These are phyloP conservation scores for Sclerodermus sp. DNA, from an alignment of 2,888 invertebrate genomes.

Conservation along the genomic window DNA sequence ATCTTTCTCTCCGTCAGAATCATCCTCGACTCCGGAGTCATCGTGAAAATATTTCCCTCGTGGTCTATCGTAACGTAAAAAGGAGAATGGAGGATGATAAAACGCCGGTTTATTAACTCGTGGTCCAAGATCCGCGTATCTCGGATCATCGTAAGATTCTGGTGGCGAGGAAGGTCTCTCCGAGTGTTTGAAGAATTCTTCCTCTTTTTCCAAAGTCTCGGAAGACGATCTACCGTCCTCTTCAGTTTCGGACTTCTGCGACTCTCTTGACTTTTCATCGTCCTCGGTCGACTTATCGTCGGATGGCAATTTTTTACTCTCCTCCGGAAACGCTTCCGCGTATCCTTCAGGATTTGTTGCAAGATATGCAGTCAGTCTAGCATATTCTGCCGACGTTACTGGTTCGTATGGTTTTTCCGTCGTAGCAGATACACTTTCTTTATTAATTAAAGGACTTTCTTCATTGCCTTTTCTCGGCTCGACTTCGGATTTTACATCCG, in stretches of 20 bases:
- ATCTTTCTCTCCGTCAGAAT: slow-evolving; percentile 14
- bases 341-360: slow-evolving; percentile 32
- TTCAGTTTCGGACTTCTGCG: slow-evolving; percentile 11
- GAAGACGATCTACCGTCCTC: slow-evolving; percentile 6
- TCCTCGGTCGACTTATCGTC: slow-evolving; percentile 1
- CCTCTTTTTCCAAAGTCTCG: slow-evolving; percentile 11
- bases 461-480: slow-evolving; percentile 5
- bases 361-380: slow-evolving; percentile 37
- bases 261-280: slow-evolving; percentile 10
- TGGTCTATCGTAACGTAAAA: slow-evolving; percentile 23
- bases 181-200: slow-evolving; percentile 10
- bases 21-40: slow-evolving; percentile 13
- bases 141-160: slow-evolving; percentile 45
- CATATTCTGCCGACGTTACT: slow-evolving; percentile 12
- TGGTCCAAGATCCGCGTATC: slow-evolving; percentile 42
- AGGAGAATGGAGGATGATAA: slow-evolving; percentile 42
- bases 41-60: slow-evolving; percentile 11
- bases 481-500: no score
- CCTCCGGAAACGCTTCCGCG: slow-evolving; percentile 21
- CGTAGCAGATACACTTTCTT: slow-evolving; percentile 16
- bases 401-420: not conserved
- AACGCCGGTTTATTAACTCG: slow-evolving; percentile 47
- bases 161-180: slow-evolving; percentile 44
- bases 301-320: slow-evolving; percentile 2
- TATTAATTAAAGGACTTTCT: slow-evolving; percentile 27